Evolutionary conservation across 2,113 vertebrate species (phyloP).

Genomic region (Copsychus sechellarum): DNA sequence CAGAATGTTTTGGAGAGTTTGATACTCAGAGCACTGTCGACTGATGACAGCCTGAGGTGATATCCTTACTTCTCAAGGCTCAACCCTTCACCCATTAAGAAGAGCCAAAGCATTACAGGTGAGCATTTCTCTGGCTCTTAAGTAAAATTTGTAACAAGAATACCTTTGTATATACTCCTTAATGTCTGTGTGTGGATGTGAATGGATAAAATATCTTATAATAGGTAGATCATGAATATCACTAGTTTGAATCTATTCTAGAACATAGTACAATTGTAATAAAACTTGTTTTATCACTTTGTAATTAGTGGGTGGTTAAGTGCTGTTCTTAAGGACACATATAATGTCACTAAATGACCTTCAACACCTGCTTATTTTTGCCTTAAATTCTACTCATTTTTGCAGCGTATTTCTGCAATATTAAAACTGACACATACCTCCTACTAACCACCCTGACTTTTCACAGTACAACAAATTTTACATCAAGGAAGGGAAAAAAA

Average conservation of each 20-base stretch:
- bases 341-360: neutral
- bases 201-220: neutral
- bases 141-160: neutral
- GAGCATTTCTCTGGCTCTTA: neutral
- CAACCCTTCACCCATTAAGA: neutral
- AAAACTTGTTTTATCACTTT: neutral
- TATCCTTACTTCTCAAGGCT: neutral
- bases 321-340: neutral
- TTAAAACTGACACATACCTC: conserved; percentile 5
- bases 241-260: neutral
- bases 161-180: rapidly evolving
- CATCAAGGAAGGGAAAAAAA: neutral
- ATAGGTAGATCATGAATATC: neutral
- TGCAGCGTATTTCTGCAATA: neutral
- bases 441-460: neutral
- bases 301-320: neutral
- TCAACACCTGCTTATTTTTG: neutral
- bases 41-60: neutral
- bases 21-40: neutral
- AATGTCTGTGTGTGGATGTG: neutral
- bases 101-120: neutral
- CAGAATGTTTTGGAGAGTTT: neutral
- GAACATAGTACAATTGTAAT: neutral
- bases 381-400: neutral
- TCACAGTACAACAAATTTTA: conserved; percentile 5